Base-by-base conservation (phyloP, 2,797 vertebrate genomes). In the Decapterus maruadsi region DNA sequence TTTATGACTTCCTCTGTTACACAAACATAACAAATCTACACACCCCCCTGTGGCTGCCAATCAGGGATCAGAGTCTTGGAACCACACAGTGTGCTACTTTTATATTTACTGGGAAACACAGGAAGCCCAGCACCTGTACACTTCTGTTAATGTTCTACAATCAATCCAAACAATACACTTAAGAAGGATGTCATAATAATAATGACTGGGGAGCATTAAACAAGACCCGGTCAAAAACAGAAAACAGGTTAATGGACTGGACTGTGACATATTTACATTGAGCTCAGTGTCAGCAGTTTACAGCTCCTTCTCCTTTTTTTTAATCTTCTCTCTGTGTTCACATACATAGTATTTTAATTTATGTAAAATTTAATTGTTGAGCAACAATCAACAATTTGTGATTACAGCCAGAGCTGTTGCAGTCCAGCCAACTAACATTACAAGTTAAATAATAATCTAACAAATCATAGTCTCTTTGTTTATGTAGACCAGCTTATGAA, bases 1-100 rank as follows among this genome's bases (percentile, higher is more conserved):
- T 88, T 83, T 89, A 89, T 45, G 51, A 76, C 85, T 81, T 80
- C 75, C 60, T 61, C 57, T 62, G 65, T 74, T 68, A 61, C 56
- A 65, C 63, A 80, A 70, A 62, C 67, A 72, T n/a, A 45, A 65
- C 56, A 60, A 40, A 74, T 4, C 34, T 8, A 79, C 38, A 56
- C 42, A 60, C 36, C 11, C 42, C 64, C 80, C 77, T 69, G 77
- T 70, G 70, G 14, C 8, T 1, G 20, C 64, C 17, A 34, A 61
- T 72, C 68, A 77, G 53, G 63, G 61, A 42, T 80, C 56, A 58
- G 8, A 2, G 42, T 42, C 34, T 54, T 69, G 60, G 54, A 38
- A 31, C 57, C 5, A 62, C 62, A 67, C 20, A 13, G 40, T 72
- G 16, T 7, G 20, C 29, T 42, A 42, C 20, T 62, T 75, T 38